A percentile compares a stretch with the other conserved stretches of the same genome.
phyloP scores from a whole-genome alignment of 2,797 vertebrate genomes.

The Erethizon dorsatum region DNA sequence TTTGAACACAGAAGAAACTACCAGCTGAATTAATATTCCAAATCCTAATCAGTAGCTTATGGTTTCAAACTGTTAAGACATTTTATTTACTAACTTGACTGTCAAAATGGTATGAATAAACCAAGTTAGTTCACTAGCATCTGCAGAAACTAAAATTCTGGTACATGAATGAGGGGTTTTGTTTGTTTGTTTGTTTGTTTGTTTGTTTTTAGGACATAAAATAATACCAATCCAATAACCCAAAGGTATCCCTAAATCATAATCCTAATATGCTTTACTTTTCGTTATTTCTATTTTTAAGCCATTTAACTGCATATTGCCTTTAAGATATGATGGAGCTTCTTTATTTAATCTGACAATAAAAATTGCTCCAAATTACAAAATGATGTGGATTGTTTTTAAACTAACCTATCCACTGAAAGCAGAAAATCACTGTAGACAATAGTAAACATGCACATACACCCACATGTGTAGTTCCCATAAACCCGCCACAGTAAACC shows the following conservation, averaged over 20 bases:
- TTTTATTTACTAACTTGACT: slow-evolving; percentile 41
- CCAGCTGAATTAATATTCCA: not conserved
- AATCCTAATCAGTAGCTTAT: not conserved
- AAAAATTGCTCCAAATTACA: slow-evolving; percentile 75
- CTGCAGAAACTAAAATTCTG: slow-evolving; percentile 43
- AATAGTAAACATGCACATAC: too few species aligned
- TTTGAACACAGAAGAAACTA: slow-evolving; percentile 50
- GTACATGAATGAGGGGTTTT: not conserved
- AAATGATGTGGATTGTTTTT: too few species aligned
- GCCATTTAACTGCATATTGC: not conserved
- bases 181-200: too few species aligned
- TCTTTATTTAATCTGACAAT: slow-evolving; percentile 59
- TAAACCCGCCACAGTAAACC: too few species aligned
- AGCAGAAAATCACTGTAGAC: too few species aligned
- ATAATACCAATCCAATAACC: slow-evolving; percentile 46
- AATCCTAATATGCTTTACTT: not conserved
- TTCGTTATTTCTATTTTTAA: slow-evolving; percentile 67
- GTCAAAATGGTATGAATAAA: slow-evolving; percentile 7
- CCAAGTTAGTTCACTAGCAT: not conserved
- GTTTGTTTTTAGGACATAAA: slow-evolving; percentile 61
- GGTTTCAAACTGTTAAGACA: slow-evolving; percentile 18
- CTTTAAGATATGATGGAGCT: not conserved
- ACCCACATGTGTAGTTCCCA: too few species aligned
- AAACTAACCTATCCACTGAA: too few species aligned
- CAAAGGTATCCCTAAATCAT: not conserved